Conservation (phyloP, 2,797 vertebrate species). For the Tolypeutes matacus region DNA sequence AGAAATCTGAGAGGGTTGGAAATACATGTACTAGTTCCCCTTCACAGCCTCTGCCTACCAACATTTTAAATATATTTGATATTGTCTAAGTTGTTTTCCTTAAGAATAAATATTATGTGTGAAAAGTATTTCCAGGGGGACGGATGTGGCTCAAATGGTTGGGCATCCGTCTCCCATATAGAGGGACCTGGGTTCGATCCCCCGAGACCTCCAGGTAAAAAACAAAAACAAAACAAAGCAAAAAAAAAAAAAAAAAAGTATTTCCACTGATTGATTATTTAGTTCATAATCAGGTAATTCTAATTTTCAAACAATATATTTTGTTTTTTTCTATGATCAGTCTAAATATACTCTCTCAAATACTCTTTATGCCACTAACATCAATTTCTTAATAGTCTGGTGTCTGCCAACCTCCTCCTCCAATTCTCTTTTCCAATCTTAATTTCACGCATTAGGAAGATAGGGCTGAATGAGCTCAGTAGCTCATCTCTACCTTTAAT, state of each 20-base stretch:
- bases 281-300: neutral
- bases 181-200: too few species aligned
- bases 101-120: constrained; percentile 6
- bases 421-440: constrained; percentile 14
- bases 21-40: neutral
- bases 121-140: neutral
- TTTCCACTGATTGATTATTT: neutral
- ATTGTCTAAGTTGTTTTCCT: neutral
- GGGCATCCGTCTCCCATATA: too few species aligned
- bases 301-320: neutral
- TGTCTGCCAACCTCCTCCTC: neutral
- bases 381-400: constrained; percentile 7
- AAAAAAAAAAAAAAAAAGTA: too few species aligned
- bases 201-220: too few species aligned
- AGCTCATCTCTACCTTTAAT: neutral
- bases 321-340: neutral
- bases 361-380: neutral
- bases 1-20: neutral
- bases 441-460: neutral
- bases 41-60: neutral
- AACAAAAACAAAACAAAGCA: too few species aligned
- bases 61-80: neutral
- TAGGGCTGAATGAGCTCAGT: neutral
- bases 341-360: neutral
- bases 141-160: too few species aligned